Conservation (phyloP, 2,888 invertebrate species). For the Lissocephala sabroskyi region DNA sequence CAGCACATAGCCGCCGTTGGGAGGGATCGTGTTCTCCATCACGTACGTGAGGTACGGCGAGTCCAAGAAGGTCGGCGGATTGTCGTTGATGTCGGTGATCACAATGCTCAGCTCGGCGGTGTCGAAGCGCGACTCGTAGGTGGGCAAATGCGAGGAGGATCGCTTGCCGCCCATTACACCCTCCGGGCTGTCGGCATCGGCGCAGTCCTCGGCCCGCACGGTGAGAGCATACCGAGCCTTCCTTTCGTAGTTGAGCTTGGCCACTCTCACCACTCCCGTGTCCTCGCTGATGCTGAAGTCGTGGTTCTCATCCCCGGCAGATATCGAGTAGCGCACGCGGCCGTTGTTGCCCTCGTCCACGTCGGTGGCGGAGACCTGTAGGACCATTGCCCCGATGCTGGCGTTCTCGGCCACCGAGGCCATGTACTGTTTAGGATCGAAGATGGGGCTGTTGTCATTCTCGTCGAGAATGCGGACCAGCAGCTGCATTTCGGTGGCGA, state of each 20-base stretch:
- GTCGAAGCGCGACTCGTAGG: conserved; percentile 77
- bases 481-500: conserved; percentile 80
- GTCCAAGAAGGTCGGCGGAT: conserved; percentile 92
- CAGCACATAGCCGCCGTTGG: conserved; percentile 84
- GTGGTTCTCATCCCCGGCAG: conserved; percentile 89
- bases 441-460: conserved; percentile 92
- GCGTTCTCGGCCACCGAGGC: conserved; percentile 94
- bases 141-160: neutral
- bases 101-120: conserved; percentile 87
- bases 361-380: conserved; percentile 92
- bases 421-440: conserved; percentile 91
- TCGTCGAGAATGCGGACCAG: conserved; percentile 86
- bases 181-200: conserved; percentile 72
- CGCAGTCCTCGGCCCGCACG: conserved; percentile 91
- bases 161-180: conserved; percentile 4
- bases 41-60: conserved; percentile 95
- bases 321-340: conserved; percentile 92
- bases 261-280: conserved; percentile 90
- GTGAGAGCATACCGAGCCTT: conserved; percentile 87
- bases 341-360: conserved; percentile 91
- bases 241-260: conserved; percentile 94
- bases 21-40: conserved; percentile 91
- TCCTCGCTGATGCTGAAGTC: conserved; percentile 95
- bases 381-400: conserved; percentile 91
- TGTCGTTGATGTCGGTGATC: conserved; percentile 94